Base-by-base conservation (phyloP, 1,140 invertebrate genomes). In the Nephila pilipes region DNA sequence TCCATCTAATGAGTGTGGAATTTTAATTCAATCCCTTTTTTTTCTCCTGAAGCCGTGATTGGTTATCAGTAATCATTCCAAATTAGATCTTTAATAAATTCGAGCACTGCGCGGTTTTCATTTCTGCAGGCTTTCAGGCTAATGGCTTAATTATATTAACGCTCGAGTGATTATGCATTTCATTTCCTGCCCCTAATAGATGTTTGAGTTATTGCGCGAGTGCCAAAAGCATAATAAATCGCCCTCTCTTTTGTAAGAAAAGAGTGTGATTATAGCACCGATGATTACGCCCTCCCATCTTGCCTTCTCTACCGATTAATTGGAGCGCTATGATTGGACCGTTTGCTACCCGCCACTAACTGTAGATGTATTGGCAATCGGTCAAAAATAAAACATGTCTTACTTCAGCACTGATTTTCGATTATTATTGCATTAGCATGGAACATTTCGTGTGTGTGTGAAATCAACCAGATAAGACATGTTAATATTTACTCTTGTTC, bases 91-190 rank as follows among this genome's bases (percentile, higher is more conserved):
- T 46, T 46, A 46, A 46, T 46, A 6, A 46, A 46, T 46, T 10
- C 46, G 46, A 10, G 46, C 60, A 63, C 60, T 65, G 10, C 4
- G 60, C 25, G 3, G 63, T n/a, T 25, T n/a, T 25, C n/a, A 63
- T 10, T 63, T 25, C 22, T 22, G 25, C 22, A 65, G 16, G 69
- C 69, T 75, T 18, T 75, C 69, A 75, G 29, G 36, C 29, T 75
- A 75, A 75, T 75, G 69, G 69, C 69, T 75, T 75, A 75, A 75
- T 75, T 75, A 75, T 36, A 75, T 75, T 75, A 75, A 36, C 69
- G 69, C 32, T 75, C 29, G 69, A 29, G 1, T 32, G 69, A 29
- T 69, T 36, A 32, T 32, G 29, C 69, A 75, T 75, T 75, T 75
- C 69, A 75, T 75, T 75, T 75, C 29, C 69, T 32, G 69, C 12